Evolutionary conservation across 2,888 invertebrate genomes (phyloP), one percentile per base, ranked within the genome.

Genomic region (Drosophila austrosaltans): DNA sequence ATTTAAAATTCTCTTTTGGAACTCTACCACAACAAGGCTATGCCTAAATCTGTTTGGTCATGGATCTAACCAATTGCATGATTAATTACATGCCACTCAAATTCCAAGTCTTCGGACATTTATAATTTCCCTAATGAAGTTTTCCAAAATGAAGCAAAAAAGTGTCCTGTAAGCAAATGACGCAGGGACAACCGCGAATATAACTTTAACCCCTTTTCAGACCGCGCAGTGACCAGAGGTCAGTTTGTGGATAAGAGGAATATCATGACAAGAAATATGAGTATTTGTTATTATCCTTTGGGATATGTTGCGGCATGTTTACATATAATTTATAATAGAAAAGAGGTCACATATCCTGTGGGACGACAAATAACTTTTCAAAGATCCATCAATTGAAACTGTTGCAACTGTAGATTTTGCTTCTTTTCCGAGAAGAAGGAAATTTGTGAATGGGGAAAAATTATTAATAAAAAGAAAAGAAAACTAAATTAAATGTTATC

Each of bases 21-120:
- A 58, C 16, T 22, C 39, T 20, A 42, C 32, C 85, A 63, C 82
- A 72, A 57, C 66, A 70, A 72, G 77, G 86, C 59, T 86, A 69
- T 69, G 68, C 66, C 53, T 75, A 66, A 76, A 83, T 86, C 72
- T 74, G 53, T 75, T 81, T 86, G 28, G 82, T 81, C 87, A 83
- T 81, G 87, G 69, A 67, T 76, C 76, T 72, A 60, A 77, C 75
- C 82, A 83, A 87, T 82, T 87, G 70, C 73, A 81, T 82, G 82
- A 82, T 87, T 82, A 82, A 82, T 82, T 77, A 77, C 77, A 74
- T 28, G 25, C 32, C 62, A 66, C 58, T 53, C 70, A 57, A 53
- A 63, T 32, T 56, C 42, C 44, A 28, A 28, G 57, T 16, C 53
- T 57, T 76, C 70, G 78, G 81, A 72, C 76, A 60, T 32, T 59